Base-by-base conservation (phyloP, 1,140 invertebrate species). In the Dufourea novaeangliae region DNA sequence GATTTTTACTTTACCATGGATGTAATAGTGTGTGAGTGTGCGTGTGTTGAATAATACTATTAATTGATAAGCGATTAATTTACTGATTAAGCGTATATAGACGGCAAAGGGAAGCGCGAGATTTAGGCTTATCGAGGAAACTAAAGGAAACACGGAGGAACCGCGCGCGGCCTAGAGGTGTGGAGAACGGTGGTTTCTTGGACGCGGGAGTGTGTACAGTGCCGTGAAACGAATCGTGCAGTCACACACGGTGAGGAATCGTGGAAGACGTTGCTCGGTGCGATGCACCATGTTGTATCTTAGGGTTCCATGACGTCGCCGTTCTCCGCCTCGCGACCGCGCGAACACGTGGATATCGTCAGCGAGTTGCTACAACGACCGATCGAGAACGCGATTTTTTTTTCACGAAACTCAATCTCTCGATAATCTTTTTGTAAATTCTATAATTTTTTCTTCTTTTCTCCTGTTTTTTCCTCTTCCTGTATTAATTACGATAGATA, bases 21-120 rank as follows among this genome's bases (percentile, higher is more conserved):
- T 91, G 90, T 91, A 90, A 91, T 89, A 87, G 83, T 88, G 91
- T 88, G 90, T 91, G 90, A 90, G 88, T 90, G 90, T 90, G 90
- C 87, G 88, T 89, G 90, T 91, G 90, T 90, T 89, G 85, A 91
- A 86, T 88, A 86, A 87, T 91, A 91, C 79, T 89, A 90, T 90
- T 91, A 91, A 90, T 90, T 88, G 79, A 90, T 91, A 91, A 90
- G 88, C 88, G 84, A 90, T 86, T 88, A 84, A 88, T 90, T 50
- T 89, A 86, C 84, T 86, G 82, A 86, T 89, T 88, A 88, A 80
- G 80, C 72, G 63, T 82, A 78, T 78, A 66, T 57, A 69, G 20
- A 50, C 52, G 78, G 64, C 76, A 77, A 82, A 80, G 27, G 64
- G 69, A 80, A 79, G 74, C 78, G 82, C 62, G 77, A 83, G 78